Base-by-base conservation (phyloP, 2,113 vertebrate genomes). In the Eulemur macaco region DNA sequence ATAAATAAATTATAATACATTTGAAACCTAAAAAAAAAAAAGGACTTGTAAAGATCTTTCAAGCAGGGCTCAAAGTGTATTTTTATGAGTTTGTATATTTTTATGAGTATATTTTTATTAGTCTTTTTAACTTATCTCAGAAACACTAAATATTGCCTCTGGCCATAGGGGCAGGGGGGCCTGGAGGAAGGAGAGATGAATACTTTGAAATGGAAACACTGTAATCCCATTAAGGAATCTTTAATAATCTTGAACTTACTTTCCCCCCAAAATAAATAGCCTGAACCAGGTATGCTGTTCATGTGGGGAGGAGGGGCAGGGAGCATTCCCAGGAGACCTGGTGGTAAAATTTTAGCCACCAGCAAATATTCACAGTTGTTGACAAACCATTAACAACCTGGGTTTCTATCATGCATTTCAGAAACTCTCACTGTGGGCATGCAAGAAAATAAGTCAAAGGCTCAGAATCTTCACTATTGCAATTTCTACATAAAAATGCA, bases 351-450 rank as follows among this genome's bases (percentile, higher is more conserved):
- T 97, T 93, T 89, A 97, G 63, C 84, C 84, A 91, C 3, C 34
- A 92, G 86, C 37, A 47, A 84, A 96, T 76, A 10, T 97, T 97
- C 97, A 91, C 74, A 96, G 95, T 95, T 94, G 73, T 96, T 97
- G 87, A 84, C 80, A 98, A 69, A 96, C 91, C 69, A 69, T 96
- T 94, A 95, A 86, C 87, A 97, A 74, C 47, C 42, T 54, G 21
- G 20, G 58, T 85, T 97, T 91, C 94, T 47, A 18, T 5, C 18
- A 96, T 96, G n/a, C 11, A 63, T 92, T 95, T 96, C 56, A 47
- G 93, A 88, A 93, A 92, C 37, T 78, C 47, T 91, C 27, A 34
- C 50, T 94, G 73, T 81, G 73, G 45, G 7, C 34, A 42, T 45
- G 23, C 68, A 88, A 92, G 47, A 52, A 47, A 86, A 15, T 94